phyloP scores from a whole-genome alignment of 2,113 vertebrate species.

The Microtus montanus region DNA sequence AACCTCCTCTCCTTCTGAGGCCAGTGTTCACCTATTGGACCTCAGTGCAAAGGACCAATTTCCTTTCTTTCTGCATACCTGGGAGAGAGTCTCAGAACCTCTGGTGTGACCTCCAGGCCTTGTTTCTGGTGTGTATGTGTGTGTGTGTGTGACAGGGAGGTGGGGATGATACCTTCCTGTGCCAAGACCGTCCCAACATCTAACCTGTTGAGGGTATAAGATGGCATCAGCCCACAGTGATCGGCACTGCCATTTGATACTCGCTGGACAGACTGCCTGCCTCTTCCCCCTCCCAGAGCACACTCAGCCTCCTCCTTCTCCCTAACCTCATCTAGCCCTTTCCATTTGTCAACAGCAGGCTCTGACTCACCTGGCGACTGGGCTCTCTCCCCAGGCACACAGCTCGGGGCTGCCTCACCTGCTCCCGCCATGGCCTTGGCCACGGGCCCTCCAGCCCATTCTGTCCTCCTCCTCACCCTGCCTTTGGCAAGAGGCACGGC shows the following conservation, averaged over 20 bases:
- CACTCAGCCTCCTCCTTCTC: fast-evolving
- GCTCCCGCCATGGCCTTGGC: not conserved
- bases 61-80: not conserved
- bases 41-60: not conserved
- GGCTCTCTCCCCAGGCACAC: not conserved
- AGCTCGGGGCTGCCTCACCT: not conserved
- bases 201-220: not conserved
- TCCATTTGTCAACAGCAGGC: not conserved
- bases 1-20: not conserved
- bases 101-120: not conserved
- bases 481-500: constrained; percentile 34
- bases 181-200: not conserved
- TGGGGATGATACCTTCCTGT: not conserved
- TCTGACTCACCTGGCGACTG: not conserved
- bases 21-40: not conserved
- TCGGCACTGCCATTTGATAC: too few relatives aligned
- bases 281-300: not conserved
- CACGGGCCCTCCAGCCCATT: constrained; percentile 6
- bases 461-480: constrained; percentile 43
- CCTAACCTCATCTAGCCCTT: not conserved
- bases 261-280: not conserved
- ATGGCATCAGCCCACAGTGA: fast-evolving
- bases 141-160: too few relatives aligned
- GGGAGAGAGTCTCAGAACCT: too few relatives aligned
- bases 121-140: not conserved